Evolutionary conservation across 1,140 invertebrate genomes (phyloP).

Genomic region (Ceratina japonica): DNA sequence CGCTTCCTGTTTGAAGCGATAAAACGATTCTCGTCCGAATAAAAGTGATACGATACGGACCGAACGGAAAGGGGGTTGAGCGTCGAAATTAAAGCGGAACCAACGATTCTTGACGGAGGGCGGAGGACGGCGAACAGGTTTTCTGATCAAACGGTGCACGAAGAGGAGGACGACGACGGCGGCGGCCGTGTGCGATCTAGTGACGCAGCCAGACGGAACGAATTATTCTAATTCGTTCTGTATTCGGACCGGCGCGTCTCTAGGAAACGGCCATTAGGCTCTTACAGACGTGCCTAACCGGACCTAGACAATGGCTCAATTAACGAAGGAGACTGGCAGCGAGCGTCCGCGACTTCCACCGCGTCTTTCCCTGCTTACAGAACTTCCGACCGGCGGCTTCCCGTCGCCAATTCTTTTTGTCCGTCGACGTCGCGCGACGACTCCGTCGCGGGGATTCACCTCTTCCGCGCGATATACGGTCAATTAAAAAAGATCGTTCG

Average conservation of each 20-base stretch:
- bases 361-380: slow-evolving; percentile 1
- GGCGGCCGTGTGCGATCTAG: slow-evolving; percentile 32
- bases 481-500: too few relatives aligned
- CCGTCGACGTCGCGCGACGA: too few relatives aligned
- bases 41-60: not conserved
- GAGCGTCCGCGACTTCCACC: slow-evolving; percentile 27
- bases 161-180: not conserved
- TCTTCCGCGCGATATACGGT: too few relatives aligned
- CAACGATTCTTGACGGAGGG: slow-evolving; percentile 19
- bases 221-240: slow-evolving; percentile 75
- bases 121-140: slow-evolving; percentile 1
- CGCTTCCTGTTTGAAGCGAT: too few relatives aligned
- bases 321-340: slow-evolving; percentile 50
- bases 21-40: not conserved
- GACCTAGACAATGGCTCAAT: slow-evolving; percentile 69
- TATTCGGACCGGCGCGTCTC: slow-evolving; percentile 70
- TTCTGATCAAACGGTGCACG: not conserved
- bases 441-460: too few relatives aligned
- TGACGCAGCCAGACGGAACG: slow-evolving; percentile 72
- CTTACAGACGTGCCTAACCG: slow-evolving; percentile 64
- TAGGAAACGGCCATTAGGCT: slow-evolving; percentile 72
- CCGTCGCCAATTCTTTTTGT: not conserved
- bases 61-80: not conserved
- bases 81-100: slow-evolving; percentile 17
- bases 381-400: not conserved